Evolutionary conservation across 1,140 invertebrate species (phyloP).

Genomic region (Tribolium castaneum): DNA sequence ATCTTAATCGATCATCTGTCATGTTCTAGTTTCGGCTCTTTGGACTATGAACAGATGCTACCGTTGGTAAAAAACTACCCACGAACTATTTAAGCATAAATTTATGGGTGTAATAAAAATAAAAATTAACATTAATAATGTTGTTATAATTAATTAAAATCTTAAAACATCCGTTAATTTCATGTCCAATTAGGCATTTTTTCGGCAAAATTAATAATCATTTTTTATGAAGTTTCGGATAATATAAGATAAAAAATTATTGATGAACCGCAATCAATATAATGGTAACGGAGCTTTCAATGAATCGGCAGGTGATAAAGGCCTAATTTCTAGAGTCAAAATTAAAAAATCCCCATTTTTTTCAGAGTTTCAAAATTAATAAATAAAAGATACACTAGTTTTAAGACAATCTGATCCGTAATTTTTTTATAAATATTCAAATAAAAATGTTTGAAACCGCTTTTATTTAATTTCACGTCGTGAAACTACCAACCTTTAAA

Average conservation of each 20-base stretch:
- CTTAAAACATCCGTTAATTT: background rate
- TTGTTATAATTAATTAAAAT: background rate
- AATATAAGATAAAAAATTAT: background rate
- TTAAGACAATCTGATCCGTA: too few relatives aligned
- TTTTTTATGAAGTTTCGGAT: background rate
- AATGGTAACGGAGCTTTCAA: background rate
- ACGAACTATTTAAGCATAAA: background rate
- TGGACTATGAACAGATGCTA: background rate
- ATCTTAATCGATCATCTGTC: too few relatives aligned
- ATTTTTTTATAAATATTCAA: too few relatives aligned
- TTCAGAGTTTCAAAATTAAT: too few relatives aligned
- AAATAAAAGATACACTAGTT: too few relatives aligned
- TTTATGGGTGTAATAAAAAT: background rate
- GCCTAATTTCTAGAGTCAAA: background rate
- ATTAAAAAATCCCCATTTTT: too few relatives aligned
- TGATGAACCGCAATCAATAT: background rate
- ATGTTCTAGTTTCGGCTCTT: background rate
- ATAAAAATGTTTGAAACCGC: too few relatives aligned
- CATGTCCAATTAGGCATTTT: background rate
- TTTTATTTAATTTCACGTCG: too few relatives aligned
- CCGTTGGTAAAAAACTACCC: slow-evolving; percentile 13
- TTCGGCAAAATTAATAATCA: background rate
- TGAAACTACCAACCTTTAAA: too few relatives aligned
- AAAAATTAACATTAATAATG: background rate
- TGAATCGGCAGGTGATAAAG: too few relatives aligned